Conservation (phyloP, 2,113 vertebrate species). For the Oncorhynchus nerka region DNA sequence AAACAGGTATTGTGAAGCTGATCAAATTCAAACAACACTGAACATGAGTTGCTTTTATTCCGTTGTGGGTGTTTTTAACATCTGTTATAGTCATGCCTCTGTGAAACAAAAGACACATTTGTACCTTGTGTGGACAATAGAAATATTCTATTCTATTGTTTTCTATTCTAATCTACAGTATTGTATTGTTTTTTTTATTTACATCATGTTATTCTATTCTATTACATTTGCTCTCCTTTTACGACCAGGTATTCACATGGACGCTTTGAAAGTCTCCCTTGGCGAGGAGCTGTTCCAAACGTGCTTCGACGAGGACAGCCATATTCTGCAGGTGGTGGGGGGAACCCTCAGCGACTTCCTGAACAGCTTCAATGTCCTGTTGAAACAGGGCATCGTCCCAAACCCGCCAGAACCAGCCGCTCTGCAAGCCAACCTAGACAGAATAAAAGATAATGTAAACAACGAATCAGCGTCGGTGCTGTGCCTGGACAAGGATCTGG, state of each 20-base stretch:
- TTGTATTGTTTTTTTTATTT: neutral
- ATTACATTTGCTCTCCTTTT: neutral
- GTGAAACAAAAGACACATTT: too few relatives aligned
- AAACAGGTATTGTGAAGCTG: conserved; percentile 75
- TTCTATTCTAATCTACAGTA: neutral
- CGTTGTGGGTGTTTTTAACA: too few relatives aligned
- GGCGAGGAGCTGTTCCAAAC: conserved; percentile 93
- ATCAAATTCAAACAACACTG: too few relatives aligned
- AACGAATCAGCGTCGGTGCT: conserved; percentile 83
- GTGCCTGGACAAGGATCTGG: conserved; percentile 91
- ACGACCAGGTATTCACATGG: conserved; percentile 78
- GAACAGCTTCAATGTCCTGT: conserved; percentile 94
- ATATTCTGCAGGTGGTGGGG: conserved; percentile 90
- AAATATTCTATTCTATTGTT: too few relatives aligned
- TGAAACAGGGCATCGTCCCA: conserved; percentile 86
- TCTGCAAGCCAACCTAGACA: neutral
- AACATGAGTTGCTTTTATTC: too few relatives aligned
- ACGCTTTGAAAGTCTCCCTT: conserved; percentile 78
- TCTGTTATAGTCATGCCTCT: too few relatives aligned
- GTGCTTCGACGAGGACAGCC: conserved; percentile 93
- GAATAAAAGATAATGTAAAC: conserved; percentile 71
- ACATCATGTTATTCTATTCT: neutral
- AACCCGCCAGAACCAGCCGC: conserved; percentile 56
- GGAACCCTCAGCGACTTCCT: conserved; percentile 96
- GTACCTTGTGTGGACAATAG: too few relatives aligned